Conservation (phyloP, 2,888 invertebrate species). For the Cremastinae sp. region DNA sequence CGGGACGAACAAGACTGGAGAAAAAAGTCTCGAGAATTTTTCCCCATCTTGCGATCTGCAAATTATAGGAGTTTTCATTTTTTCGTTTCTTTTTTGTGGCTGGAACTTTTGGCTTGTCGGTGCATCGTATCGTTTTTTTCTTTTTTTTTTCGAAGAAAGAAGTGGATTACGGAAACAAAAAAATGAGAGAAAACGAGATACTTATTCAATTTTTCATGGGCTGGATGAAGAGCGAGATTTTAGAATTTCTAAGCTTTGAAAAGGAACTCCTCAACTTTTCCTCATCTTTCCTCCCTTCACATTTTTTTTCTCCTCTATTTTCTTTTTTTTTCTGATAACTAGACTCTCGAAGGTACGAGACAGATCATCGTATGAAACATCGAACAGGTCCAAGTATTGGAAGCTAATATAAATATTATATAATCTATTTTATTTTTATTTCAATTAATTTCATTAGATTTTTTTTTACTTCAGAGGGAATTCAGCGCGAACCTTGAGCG, state of each 20-base stretch:
- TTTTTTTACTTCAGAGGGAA: slow-evolving; percentile 29
- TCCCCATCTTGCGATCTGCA: slow-evolving; percentile 64
- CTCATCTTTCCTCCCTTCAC: background rate
- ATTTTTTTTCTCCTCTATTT: slow-evolving; percentile 18
- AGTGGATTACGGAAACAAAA: slow-evolving; percentile 8
- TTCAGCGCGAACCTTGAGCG: slow-evolving; percentile 57
- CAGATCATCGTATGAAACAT: slow-evolving; percentile 56
- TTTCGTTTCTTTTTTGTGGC: slow-evolving; percentile 66
- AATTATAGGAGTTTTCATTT: slow-evolving; percentile 59
- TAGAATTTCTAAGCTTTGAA: slow-evolving; percentile 12
- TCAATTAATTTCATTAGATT: background rate
- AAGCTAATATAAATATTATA: slow-evolving; percentile 49
- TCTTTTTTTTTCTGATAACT: slow-evolving; percentile 20
- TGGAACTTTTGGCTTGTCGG: slow-evolving; percentile 71
- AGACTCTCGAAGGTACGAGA: slow-evolving; percentile 39
- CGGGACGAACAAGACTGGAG: background rate
- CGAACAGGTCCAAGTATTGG: slow-evolving; percentile 56
- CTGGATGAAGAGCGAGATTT: slow-evolving; percentile 24
- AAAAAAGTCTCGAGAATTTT: slow-evolving; percentile 46
- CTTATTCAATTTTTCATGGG: slow-evolving; percentile 31
- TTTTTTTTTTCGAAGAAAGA: slow-evolving; percentile 23
- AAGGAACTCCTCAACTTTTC: slow-evolving; percentile 14
- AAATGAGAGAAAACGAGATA: slow-evolving; percentile 36
- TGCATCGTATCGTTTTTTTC: slow-evolving; percentile 58
- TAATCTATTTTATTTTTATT: slow-evolving; percentile 27